Conservation (phyloP, 35 echinoderm and acorn worm species). For the Lytechinus pictus region DNA sequence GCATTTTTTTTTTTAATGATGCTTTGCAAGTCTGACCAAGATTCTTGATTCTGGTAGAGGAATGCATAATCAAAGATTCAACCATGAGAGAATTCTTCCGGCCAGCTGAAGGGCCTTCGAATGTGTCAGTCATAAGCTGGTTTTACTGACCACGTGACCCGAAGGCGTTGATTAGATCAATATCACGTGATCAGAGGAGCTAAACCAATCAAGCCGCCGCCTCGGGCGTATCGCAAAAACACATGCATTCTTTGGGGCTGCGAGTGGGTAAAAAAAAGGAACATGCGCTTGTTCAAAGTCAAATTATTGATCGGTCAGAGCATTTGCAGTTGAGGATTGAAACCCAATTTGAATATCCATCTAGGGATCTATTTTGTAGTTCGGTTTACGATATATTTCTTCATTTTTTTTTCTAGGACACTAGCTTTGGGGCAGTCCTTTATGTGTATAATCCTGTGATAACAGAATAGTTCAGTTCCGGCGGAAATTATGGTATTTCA, state of each 20-base stretch:
- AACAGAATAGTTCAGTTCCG: not conserved
- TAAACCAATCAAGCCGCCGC: not conserved
- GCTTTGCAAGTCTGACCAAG: too few relatives aligned
- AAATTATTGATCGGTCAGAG: not conserved
- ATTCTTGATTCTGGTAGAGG: not conserved
- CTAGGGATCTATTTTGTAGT: not conserved
- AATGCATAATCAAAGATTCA: not conserved
- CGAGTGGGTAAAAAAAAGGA: not conserved
- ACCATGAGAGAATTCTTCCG: not conserved
- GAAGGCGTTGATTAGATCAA: slow-evolving; percentile 2
- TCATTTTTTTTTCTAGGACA: not conserved
- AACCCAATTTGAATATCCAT: not conserved
- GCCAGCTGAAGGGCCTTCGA: not conserved
- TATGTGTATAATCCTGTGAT: not conserved
- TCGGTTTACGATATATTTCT: not conserved
- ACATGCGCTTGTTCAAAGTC: not conserved
- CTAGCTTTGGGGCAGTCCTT: not conserved
- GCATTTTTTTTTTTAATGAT: too few relatives aligned
- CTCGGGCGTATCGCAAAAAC: not conserved
- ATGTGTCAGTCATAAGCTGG: not conserved
- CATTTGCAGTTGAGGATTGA: not conserved
- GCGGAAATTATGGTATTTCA: not conserved
- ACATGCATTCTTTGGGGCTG: not conserved
- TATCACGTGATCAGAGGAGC: slow-evolving; percentile 9
- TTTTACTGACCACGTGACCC: not conserved